Percentiles rank a stretch among this genome's conserved stretches.
Evolutionary conservation across 2,113 vertebrate genomes (phyloP).

Genomic region (Pangasianodon hypophthalmus): DNA sequence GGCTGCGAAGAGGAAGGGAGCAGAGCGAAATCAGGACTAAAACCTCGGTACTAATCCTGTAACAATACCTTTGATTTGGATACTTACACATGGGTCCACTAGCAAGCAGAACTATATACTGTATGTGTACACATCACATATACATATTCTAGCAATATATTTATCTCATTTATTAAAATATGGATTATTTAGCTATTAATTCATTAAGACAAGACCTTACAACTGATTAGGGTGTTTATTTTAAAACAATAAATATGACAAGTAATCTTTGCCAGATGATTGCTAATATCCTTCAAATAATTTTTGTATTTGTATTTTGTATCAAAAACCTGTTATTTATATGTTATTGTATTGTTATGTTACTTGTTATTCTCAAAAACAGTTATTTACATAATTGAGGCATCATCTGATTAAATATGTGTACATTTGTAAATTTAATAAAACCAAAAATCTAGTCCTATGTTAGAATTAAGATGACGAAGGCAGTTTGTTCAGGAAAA

Average conservation of each 20-base stretch:
- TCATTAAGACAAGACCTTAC: not conserved
- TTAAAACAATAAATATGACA: not conserved
- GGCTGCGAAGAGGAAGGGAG: constrained; percentile 78
- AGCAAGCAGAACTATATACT: not conserved
- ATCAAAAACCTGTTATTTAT: no score
- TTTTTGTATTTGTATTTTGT: no score
- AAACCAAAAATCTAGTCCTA: not conserved
- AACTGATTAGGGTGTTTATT: not conserved
- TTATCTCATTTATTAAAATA: not conserved
- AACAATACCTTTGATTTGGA: not conserved
- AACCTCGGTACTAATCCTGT: not conserved
- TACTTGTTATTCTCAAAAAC: no score
- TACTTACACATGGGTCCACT: not conserved
- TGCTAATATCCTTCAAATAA: no score
- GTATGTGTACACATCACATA: not conserved
- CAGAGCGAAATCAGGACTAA: constrained; percentile 37
- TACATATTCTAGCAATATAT: not conserved
- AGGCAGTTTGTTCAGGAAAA: not conserved
- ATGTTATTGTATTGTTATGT: no score
- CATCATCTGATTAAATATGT: no score
- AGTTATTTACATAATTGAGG: no score
- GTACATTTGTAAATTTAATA: not conserved
- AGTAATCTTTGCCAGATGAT: no score
- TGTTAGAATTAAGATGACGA: not conserved
- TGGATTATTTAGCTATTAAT: not conserved